Base-by-base conservation (phyloP, 2,113 vertebrate genomes). In the Chitala chitala region DNA sequence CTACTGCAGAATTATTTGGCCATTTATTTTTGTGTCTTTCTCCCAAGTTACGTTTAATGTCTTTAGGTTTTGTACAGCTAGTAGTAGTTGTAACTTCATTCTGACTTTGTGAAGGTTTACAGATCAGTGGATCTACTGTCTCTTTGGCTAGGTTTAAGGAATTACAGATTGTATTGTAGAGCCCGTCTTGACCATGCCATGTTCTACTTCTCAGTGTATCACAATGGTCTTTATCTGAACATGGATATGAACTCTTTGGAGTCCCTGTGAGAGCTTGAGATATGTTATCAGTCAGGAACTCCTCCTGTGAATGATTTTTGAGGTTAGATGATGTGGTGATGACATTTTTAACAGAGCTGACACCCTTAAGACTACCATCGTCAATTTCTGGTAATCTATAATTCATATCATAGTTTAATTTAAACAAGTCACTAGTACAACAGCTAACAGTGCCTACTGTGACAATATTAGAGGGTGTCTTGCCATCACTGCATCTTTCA, bases 121-220 rank as follows among this genome's bases (percentile, higher is more conserved):
- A 40, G n/a, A 36, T 12, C n/a, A n/a, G n/a, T 48, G 42, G 0
- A n/a, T n/a, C n/a, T n/a, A n/a, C n/a, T n/a, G 36, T 29, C 33
- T 63, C 64, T 56, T 76, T 78, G 54, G 48, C 53, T 33, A 54
- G n/a, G n/a, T 68, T 44, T 29, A 58, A 55, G 40, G 31, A 2
- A n/a, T n/a, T 8, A 51, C 75, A 44, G 38, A 64, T 72, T 38
- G n/a, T n/a, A n/a, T 51, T 69, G 56, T 69, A 69, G 29, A 71
- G 63, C 22, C n/a, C 0, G 53, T 75, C 50, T 38, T 58, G 31
- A 69, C 54, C 26, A 15, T 38, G 77, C 55, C 6, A 59, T 70
- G 58, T 74, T 20, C 38, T 48, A n/a, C n/a, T n/a, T n/a, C n/a
- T n/a, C n/a, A n/a, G n/a, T n/a, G n/a, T n/a, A n/a, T n/a, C n/a